These are phyloP conservation scores for Tinamus guttatus DNA, from an alignment of 2,113 vertebrate genomes.

Conservation along the genomic window DNA sequence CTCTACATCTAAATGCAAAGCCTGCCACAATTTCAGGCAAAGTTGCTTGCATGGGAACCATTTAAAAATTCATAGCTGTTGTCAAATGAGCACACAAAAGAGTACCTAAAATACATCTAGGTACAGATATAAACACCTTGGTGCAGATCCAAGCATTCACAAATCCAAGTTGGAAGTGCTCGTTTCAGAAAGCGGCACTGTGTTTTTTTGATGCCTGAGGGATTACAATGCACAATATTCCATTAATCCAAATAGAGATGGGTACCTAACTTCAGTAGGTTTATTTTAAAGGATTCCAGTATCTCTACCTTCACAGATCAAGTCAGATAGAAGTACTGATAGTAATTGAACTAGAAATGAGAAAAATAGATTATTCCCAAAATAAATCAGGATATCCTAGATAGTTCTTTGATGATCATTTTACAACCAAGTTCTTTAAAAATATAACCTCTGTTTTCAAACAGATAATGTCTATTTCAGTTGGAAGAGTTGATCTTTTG, in stretches of 20 bases:
- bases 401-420: background rate
- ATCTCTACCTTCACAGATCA: background rate
- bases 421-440: background rate
- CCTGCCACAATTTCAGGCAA: background rate
- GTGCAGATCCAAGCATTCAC: background rate
- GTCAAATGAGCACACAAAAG: background rate
- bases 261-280: background rate
- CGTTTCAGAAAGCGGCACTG: background rate
- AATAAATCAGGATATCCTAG: background rate
- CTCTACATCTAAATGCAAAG: background rate
- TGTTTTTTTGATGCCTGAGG: background rate
- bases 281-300: background rate
- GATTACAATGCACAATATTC: background rate
- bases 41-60: background rate
- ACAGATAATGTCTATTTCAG: background rate
- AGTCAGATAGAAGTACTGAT: background rate
- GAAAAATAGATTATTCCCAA: background rate
- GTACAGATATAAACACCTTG: too few relatives aligned
- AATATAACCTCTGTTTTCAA: background rate
- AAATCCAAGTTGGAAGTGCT: background rate
- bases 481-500: background rate
- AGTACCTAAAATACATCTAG: background rate
- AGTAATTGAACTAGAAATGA: background rate
- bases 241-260: background rate
- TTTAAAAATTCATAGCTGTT: background rate